A percentile compares a stretch with the other conserved stretches of the same genome.
phyloP scores from a whole-genome alignment of 1,140 invertebrate genomes.

The Magallana gigas region DNA sequence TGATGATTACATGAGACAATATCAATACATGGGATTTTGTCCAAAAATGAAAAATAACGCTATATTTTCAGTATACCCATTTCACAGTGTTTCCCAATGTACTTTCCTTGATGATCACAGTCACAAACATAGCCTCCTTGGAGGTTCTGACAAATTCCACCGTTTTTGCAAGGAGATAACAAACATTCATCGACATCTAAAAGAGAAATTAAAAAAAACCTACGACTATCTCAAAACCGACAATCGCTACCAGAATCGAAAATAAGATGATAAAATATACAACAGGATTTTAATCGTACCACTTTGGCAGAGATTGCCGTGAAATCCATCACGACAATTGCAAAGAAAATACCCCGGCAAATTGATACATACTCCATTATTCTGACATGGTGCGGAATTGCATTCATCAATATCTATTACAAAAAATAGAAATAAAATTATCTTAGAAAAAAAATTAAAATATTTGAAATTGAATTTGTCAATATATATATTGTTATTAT shows the following conservation, averaged over 20 bases:
- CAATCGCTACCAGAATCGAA: too few species aligned
- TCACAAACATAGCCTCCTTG: constrained; percentile 63
- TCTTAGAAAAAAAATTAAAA: background rate
- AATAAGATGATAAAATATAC: too few species aligned
- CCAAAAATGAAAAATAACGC: too few species aligned
- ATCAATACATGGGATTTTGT: too few species aligned
- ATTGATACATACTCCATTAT: background rate
- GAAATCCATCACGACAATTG: background rate
- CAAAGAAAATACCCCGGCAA: background rate
- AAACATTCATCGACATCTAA: constrained; percentile 6
- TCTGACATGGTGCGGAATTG: background rate
- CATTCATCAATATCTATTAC: constrained; percentile 4
- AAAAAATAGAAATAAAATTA: background rate
- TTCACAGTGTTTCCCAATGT: constrained; percentile 93
- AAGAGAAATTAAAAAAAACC: background rate
- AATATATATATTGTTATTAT: background rate
- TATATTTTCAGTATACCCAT: constrained; percentile 54
- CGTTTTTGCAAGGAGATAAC: background rate
- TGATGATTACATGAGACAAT: background rate
- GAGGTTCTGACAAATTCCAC: background rate
- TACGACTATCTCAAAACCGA: too few species aligned
- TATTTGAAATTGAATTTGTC: background rate
- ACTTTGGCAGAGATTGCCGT: background rate
- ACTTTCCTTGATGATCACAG: constrained; percentile 95
- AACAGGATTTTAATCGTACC: background rate